A percentile compares a stretch with the other conserved stretches of the same genome.
Evolutionary conservation across 2,888 invertebrate genomes (phyloP).

Genomic region (Balanococcus diminutus): DNA sequence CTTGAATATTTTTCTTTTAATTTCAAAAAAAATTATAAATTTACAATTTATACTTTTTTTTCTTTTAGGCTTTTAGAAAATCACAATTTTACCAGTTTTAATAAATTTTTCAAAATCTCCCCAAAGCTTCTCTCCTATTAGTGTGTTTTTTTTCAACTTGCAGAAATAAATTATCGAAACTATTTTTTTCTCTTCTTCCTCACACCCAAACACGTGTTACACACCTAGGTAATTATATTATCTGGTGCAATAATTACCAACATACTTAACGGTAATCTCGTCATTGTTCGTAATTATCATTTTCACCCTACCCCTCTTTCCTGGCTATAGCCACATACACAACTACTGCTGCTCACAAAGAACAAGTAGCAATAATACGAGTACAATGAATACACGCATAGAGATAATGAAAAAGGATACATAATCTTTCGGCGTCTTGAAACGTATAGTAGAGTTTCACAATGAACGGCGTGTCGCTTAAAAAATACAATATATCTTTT

Average conservation of each 20-base stretch:
- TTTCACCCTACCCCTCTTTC: neutral
- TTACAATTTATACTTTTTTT: no score
- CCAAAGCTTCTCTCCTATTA: no score
- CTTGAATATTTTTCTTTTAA: no score
- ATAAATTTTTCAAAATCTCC: no score
- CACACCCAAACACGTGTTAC: neutral
- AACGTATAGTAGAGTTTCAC: slow-evolving; percentile 95
- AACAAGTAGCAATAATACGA: no score
- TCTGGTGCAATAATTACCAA: neutral
- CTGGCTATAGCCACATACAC: neutral
- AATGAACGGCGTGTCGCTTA: slow-evolving; percentile 76
- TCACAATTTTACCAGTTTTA: no score
- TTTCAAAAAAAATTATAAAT: no score
- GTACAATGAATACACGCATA: neutral
- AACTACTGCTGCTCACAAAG: no score
- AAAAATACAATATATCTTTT: slow-evolving; percentile 88
- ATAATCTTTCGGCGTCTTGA: slow-evolving; percentile 89
- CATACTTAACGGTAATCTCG: neutral
- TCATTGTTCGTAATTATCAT: neutral
- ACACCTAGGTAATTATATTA: neutral
- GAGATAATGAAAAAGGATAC: slow-evolving; percentile 63
- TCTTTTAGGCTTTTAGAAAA: no score
- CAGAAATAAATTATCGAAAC: no score
- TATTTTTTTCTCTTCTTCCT: no score
- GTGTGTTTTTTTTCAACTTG: no score